Evolutionary conservation across 2,888 invertebrate genomes (phyloP).

Genomic region (Colletes collaris): DNA sequence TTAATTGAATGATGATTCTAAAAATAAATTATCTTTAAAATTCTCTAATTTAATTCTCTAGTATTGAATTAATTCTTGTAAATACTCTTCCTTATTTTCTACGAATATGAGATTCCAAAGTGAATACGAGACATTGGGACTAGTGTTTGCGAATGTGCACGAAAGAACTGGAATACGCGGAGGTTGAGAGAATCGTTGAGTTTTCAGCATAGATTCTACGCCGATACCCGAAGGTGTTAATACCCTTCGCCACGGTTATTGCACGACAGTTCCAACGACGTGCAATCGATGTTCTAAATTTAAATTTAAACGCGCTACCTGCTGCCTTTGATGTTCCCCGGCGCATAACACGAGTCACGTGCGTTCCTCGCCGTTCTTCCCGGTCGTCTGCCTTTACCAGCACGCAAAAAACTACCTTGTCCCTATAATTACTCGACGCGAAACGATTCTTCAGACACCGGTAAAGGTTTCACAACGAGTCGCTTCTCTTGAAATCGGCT

Average conservation of each 20-base stretch:
- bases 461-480: neutral
- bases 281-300: constrained; percentile 66
- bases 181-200: neutral
- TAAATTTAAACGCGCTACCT: constrained; percentile 51
- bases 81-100: too few relatives aligned
- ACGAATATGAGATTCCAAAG: too few relatives aligned
- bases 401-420: neutral
- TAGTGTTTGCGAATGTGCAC: too few relatives aligned
- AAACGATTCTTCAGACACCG: too few relatives aligned
- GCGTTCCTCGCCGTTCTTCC: neutral
- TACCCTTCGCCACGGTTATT: constrained; percentile 18
- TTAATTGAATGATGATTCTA: too few relatives aligned
- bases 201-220: neutral
- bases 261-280: constrained; percentile 10
- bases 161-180: too few relatives aligned
- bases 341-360: constrained; percentile 16
- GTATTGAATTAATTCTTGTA: too few relatives aligned
- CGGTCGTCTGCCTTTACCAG: constrained; percentile 6
- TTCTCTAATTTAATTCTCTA: too few relatives aligned
- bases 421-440: too few relatives aligned
- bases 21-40: too few relatives aligned
- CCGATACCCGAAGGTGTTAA: constrained; percentile 1
- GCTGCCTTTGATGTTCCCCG: constrained; percentile 39
- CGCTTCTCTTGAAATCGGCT: neutral
- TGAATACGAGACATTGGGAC: too few relatives aligned